Evolutionary conservation across 2,888 invertebrate genomes (phyloP).

Genomic region (Hipparchia sbordonii): DNA sequence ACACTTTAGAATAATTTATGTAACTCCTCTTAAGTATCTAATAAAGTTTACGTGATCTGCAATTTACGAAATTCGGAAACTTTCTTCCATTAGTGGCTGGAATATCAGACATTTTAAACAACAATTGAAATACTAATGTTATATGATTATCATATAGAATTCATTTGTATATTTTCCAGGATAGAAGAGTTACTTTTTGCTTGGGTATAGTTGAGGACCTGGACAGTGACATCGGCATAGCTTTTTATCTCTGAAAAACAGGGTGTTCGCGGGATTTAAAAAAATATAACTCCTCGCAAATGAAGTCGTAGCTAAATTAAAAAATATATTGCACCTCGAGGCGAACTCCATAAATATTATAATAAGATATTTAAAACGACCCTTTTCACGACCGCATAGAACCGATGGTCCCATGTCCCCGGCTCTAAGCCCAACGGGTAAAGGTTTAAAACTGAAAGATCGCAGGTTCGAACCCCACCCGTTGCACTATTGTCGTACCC

Average conservation of each 20-base stretch:
- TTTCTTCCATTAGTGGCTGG: slow-evolving; percentile 4
- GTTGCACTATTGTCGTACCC: no score
- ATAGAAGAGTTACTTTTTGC: neutral
- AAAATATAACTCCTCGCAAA: no score
- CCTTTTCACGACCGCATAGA: neutral
- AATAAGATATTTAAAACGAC: neutral
- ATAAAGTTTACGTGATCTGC: slow-evolving; percentile 23
- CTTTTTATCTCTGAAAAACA: no score
- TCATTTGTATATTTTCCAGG: neutral
- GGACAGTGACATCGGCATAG: no score
- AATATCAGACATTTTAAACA: neutral
- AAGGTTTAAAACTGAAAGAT: no score
- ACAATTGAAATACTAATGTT: neutral
- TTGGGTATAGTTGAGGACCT: neutral
- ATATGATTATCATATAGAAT: neutral
- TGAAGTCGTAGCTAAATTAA: no score
- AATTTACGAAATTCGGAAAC: slow-evolving; percentile 10
- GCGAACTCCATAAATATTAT: no score
- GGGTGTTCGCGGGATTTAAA: no score
- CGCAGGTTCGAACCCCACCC: no score
- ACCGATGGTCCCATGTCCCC: slow-evolving; percentile 6
- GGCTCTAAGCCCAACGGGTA: slow-evolving; percentile 40
- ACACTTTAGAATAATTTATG: slow-evolving; percentile 52
- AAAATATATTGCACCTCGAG: no score
- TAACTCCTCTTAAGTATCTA: slow-evolving; percentile 18